These are phyloP conservation scores for Sinotaia quadrata DNA, from an alignment of 2,888 invertebrate genomes.

Conservation along the genomic window DNA sequence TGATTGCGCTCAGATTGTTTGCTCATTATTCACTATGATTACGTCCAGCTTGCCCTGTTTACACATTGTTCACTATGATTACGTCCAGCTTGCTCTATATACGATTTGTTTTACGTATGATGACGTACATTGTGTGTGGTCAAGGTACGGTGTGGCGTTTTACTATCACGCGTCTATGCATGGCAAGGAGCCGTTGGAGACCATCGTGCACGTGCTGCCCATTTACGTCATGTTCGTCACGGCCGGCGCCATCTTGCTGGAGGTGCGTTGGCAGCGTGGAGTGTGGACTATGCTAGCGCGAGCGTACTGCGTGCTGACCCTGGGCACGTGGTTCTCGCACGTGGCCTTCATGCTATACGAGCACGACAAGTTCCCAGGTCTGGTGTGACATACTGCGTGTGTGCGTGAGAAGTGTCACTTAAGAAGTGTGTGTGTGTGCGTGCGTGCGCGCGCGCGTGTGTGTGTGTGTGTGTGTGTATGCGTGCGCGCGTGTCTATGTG, in stretches of 20 bases:
- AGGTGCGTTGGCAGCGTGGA: slow-evolving; percentile 29
- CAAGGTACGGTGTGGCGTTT: slow-evolving; percentile 42
- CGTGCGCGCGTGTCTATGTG: too few relatives aligned
- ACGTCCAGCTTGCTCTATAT: too few relatives aligned
- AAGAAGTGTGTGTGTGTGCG: neutral
- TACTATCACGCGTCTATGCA: slow-evolving; percentile 47
- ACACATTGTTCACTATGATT: too few relatives aligned
- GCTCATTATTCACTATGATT: too few relatives aligned
- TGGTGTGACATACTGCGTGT: too few relatives aligned
- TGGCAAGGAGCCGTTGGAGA: slow-evolving; percentile 45
- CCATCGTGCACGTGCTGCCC: slow-evolving; percentile 46
- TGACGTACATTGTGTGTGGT: too few relatives aligned
- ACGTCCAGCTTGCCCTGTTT: too few relatives aligned
- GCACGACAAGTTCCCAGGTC: slow-evolving; percentile 48
- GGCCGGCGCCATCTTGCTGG: slow-evolving; percentile 24
- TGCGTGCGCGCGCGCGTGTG: too few relatives aligned
- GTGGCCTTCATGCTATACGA: slow-evolving; percentile 53
- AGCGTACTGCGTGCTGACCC: slow-evolving; percentile 42
- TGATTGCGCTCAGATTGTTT: too few relatives aligned
- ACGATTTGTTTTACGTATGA: too few relatives aligned
- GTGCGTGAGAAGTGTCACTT: too few relatives aligned
- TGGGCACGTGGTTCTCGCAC: slow-evolving; percentile 59
- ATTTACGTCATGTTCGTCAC: slow-evolving; percentile 40
- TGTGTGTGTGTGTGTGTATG: too few relatives aligned
- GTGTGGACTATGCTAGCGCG: slow-evolving; percentile 44